Conservation (phyloP, 2,113 vertebrate genomes). For the Noturus placidus region DNA sequence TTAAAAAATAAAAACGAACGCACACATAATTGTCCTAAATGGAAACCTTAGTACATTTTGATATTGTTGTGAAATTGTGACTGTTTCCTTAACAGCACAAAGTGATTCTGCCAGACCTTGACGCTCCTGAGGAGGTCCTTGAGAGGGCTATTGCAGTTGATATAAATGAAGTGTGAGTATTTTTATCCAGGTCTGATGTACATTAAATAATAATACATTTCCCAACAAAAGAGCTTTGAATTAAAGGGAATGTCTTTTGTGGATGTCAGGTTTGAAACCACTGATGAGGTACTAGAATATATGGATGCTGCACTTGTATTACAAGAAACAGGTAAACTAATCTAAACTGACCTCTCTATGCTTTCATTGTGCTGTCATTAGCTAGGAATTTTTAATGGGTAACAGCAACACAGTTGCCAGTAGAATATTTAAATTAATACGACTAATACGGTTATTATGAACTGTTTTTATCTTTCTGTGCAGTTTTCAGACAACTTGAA, state of each 20-base stretch:
- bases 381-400: background rate
- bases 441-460: background rate
- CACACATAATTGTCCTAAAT: background rate
- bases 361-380: background rate
- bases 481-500: conserved; percentile 91
- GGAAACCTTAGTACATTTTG: background rate
- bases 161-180: conserved; percentile 86
- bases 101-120: conserved; percentile 82
- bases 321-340: conserved; percentile 77
- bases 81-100: conserved; percentile 62
- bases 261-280: conserved; percentile 79
- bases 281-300: conserved; percentile 84
- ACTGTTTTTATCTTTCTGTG: background rate
- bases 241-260: background rate
- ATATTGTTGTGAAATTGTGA: background rate
- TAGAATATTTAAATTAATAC: background rate
- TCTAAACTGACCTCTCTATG: background rate
- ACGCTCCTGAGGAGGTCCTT: conserved; percentile 85
- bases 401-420: background rate
- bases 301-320: conserved; percentile 84
- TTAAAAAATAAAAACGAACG: background rate
- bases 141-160: conserved; percentile 85
- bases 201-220: background rate
- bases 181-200: background rate
- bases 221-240: background rate